Base-by-base conservation (phyloP, 2,888 invertebrate species). In the Clunio marinus region DNA sequence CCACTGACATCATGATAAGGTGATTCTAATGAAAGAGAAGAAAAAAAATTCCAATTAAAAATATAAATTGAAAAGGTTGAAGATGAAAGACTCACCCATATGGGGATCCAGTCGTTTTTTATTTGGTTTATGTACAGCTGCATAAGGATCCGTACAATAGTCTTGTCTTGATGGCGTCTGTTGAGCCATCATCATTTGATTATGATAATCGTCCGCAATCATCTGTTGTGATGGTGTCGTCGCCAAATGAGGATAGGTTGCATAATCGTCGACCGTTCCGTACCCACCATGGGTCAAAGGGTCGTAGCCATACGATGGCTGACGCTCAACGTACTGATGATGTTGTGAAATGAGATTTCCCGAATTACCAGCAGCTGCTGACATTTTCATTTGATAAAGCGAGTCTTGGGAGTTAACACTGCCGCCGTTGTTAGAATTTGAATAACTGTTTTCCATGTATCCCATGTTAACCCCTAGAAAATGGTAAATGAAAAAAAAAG, bases 331-430 rank as follows among this genome's bases (percentile, higher is more conserved):
- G 74, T 84, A 83, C 75, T 84, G 81, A 71, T 83, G 82, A 70
- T 83, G 81, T 69, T 82, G 82, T 13, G 68, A 58, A 70, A 83
- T 76, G 70, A 82, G 80, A 75, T 85, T 86, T 67, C 85, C 86
- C 66, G 86, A 86, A 72, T 85, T 85, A 74, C 86, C 87, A 8
- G 84, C 83, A 1, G 83, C 84, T n/a, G 88, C 89, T 1, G 89
- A 89, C 85, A 89, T 89, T 80, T 94, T 94, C 85, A 93, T 89
- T 80, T 93, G 93, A 94, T 95, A 93, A 74, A 95, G 80, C 41
- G 94, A 94, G 78, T 94, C 93, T 79, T 94, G 94, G 2, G 93
- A 94, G 81, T 95, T 93, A 69, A 94, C 93, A 74, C 93, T 93
- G 72, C 94, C 94, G n/a, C 93, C 93, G 78, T 93, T 93, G 81